A percentile compares a stretch with the other conserved stretches of the same genome.
Conservation (phyloP, 2,797 vertebrate genomes). For the Parotocinclus haroldoi region DNA sequence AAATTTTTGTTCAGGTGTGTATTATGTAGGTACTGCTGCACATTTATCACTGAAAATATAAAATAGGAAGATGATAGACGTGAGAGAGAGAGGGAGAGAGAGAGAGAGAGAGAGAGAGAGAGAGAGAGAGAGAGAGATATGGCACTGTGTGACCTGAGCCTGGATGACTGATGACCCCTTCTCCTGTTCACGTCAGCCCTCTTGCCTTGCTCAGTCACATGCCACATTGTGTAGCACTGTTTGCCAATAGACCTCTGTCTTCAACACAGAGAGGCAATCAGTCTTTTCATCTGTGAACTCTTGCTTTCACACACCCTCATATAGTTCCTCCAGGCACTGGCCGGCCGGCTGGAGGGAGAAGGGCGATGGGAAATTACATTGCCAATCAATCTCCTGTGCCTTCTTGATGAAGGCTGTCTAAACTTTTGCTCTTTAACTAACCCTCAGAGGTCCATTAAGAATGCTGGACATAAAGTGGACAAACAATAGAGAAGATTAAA, state of each 20-base stretch:
- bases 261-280: conserved; percentile 56
- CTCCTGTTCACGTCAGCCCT: conserved; percentile 54
- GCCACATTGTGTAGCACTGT: conserved; percentile 53
- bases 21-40: not conserved
- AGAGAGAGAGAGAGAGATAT: conserved; percentile 51
- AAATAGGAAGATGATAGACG: conserved; percentile 42
- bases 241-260: conserved; percentile 54
- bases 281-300: conserved; percentile 59
- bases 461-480: conserved; percentile 56
- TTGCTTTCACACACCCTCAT: conserved; percentile 48
- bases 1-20: no score
- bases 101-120: no score
- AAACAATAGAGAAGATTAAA: conserved; percentile 68
- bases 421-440: conserved; percentile 70
- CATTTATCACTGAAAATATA: conserved; percentile 10
- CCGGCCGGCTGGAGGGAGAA: conserved; percentile 43
- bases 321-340: conserved; percentile 60
- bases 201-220: conserved; percentile 50
- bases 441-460: conserved; percentile 69
- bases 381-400: conserved; percentile 75
- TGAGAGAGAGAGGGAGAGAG: conserved; percentile 12
- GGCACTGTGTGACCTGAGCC: conserved; percentile 44
- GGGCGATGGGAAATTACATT: conserved; percentile 71
- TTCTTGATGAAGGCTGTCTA: conserved; percentile 70
- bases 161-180: conserved; percentile 69